Base-by-base conservation (phyloP, 2,797 vertebrate genomes). In the Trachurus trachurus region DNA sequence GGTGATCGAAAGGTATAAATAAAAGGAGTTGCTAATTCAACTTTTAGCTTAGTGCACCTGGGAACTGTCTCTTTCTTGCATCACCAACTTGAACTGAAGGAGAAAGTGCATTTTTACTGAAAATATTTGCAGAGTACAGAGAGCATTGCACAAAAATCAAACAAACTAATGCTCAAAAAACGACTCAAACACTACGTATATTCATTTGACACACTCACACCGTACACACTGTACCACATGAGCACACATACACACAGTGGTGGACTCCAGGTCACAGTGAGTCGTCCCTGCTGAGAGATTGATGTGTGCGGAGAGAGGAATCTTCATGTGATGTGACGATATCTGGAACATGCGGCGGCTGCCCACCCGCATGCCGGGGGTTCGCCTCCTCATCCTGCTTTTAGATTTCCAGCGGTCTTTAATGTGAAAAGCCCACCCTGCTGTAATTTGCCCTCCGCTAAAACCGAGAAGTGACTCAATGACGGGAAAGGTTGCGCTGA, bases 321-420 rank as follows among this genome's bases (percentile, higher is more conserved):
- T 94, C 87, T 90, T 88, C 89, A 91, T 90, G 88, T 89, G 88
- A 93, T 88, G 91, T 90, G 93, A 90, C 74, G 79, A 92, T 89
- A 92, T 92, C 85, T 91, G 83, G 84, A 92, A 91, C 90, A 89
- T 44, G 81, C 83, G 59, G 74, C 74, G 63, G 76, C 80, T 78
- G 78, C 83, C 82, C 79, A 66, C 65, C 75, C 76, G 4, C 88
- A 82, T 84, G 80, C 89, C 76, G n/a, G n/a, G n/a, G 63, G 49
- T 53, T 9, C 37, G 39, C 82, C 81, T 12, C 73, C 71, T 44
- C 47, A 53, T 68, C 65, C 81, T 86, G 85, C 81, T 82, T 91
- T 90, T 85, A 91, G 89, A 83, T 86, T 84, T 88, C 76, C 83
- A 89, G 73, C 74, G 80, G 83, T 85, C 86, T 93, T 90, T 93